These are phyloP conservation scores for Athetis lepigone DNA, from an alignment of 2,888 invertebrate genomes.

Conservation along the genomic window DNA sequence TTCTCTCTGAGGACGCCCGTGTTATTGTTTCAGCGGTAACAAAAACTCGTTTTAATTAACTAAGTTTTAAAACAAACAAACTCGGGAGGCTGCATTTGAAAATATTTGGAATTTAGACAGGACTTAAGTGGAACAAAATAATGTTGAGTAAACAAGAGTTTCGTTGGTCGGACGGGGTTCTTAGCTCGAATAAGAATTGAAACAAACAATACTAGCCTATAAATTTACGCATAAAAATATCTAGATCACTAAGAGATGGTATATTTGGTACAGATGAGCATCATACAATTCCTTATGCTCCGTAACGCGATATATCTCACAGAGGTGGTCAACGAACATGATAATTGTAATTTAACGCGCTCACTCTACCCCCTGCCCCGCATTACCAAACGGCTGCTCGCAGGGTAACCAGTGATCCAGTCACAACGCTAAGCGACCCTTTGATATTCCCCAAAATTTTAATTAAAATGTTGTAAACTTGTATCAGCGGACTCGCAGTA, in stretches of 20 bases:
- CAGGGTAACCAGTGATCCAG: constrained; percentile 75
- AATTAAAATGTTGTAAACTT: constrained; percentile 82
- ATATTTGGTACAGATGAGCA: constrained; percentile 35
- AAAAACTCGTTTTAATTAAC: constrained; percentile 80
- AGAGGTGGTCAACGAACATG: constrained; percentile 76
- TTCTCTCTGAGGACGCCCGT: constrained; percentile 57
- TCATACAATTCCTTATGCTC: constrained; percentile 67
- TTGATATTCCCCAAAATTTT: constrained; percentile 82
- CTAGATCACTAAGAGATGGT: constrained; percentile 24
- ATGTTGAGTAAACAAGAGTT: constrained; percentile 18
- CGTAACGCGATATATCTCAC: constrained; percentile 63
- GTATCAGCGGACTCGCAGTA: constrained; percentile 68
- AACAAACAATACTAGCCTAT: constrained; percentile 17
- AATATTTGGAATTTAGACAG: constrained; percentile 61
- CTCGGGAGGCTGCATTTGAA: constrained; percentile 59
- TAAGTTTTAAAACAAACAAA: constrained; percentile 76
- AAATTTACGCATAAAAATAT: constrained; percentile 20
- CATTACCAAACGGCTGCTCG: constrained; percentile 65
- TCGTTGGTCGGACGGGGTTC: background rate
- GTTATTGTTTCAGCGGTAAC: constrained; percentile 72
- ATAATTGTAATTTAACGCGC: constrained; percentile 84
- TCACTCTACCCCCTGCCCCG: constrained; percentile 46
- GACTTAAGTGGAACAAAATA: constrained; percentile 49
- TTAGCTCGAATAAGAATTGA: background rate
- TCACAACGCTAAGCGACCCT: constrained; percentile 79